Base-by-base conservation (phyloP, 2,888 invertebrate species). In the Phrixothrix hirtus region DNA sequence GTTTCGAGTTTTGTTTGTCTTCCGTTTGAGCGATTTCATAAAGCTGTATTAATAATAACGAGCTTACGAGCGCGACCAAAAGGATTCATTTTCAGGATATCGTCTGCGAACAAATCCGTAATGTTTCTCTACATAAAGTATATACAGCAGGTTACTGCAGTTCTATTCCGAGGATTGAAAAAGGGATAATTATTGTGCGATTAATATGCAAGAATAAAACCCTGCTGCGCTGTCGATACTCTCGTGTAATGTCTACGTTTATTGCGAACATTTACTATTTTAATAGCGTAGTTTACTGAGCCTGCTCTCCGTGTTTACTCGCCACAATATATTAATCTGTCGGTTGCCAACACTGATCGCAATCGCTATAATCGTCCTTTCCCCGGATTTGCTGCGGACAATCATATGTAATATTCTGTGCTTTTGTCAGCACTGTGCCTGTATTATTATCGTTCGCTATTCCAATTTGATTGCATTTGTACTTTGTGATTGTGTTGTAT, bases 211-310 rank as follows among this genome's bases (percentile, higher is more conserved):
- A 64, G 65, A 63, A 67, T 64, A 65, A 64, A 62, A 57, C 58
- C 69, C 69, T 60, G 70, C 71, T 69, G 71, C 57, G 68, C 67
- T 67, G 69, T 71, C 71, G 70, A 71, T 70, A 65, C 67, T 64
- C 63, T 63, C 72, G 62, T 72, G 72, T 72, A 71, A 72, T 67
- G 67, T 63, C 68, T 68, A 68, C 68, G 62, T 73, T 72, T 72
- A 72, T 72, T 63, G 68, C 68, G 61, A 61, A 64, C 71, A 67
- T 74, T 73, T 71, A 67, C 73, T 72, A 73, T 72, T 70, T 71
- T 72, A 72, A 73, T 71, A 67, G 72, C 66, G 58, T 65, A 69
- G 68, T 71, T 72, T 71, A 69, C 68, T 62, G 65, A 66, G 63
- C n/a, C 53, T 66, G 62, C 61, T 63, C 61, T 66, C 65, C 68